Percentiles rank a stretch among this genome's conserved stretches.
phyloP scores from a whole-genome alignment of 2,888 invertebrate genomes.

The Sycophila texana region DNA sequence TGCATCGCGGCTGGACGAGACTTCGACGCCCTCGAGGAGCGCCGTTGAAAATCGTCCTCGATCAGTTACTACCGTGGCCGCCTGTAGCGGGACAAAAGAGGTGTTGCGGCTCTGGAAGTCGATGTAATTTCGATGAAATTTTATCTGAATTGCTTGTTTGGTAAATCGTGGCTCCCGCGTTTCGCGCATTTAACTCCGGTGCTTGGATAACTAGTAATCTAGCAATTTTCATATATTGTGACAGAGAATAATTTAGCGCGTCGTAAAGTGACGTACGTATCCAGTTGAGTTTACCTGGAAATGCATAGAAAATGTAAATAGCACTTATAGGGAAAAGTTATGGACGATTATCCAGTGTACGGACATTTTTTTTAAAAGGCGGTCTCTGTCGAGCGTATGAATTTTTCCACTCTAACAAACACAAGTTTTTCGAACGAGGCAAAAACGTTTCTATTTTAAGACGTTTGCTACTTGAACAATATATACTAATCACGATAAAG shows the following conservation, averaged over 20 bases:
- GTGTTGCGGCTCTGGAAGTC: neutral
- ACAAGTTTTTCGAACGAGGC: too few relatives aligned
- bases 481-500: too few relatives aligned
- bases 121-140: conserved; percentile 28
- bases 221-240: conserved; percentile 33
- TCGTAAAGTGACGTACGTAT: conserved; percentile 7
- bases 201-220: conserved; percentile 35
- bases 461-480: too few relatives aligned
- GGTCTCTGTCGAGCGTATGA: neutral
- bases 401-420: too few relatives aligned
- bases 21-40: conserved; percentile 7
- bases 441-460: too few relatives aligned
- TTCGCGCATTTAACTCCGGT: neutral
- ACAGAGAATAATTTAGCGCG: conserved; percentile 14
- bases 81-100: neutral
- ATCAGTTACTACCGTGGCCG: too few relatives aligned
- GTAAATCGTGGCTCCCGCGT: neutral
- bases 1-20: conserved; percentile 37
- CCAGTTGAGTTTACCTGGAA: neutral
- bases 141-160: conserved; percentile 11
- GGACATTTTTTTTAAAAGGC: neutral
- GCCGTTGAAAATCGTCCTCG: neutral
- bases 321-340: neutral
- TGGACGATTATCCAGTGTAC: conserved; percentile 1
- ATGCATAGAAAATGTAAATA: conserved; percentile 17